Evolutionary conservation across 2,888 invertebrate genomes (phyloP).

Genomic region (Acutogordius australiensis): DNA sequence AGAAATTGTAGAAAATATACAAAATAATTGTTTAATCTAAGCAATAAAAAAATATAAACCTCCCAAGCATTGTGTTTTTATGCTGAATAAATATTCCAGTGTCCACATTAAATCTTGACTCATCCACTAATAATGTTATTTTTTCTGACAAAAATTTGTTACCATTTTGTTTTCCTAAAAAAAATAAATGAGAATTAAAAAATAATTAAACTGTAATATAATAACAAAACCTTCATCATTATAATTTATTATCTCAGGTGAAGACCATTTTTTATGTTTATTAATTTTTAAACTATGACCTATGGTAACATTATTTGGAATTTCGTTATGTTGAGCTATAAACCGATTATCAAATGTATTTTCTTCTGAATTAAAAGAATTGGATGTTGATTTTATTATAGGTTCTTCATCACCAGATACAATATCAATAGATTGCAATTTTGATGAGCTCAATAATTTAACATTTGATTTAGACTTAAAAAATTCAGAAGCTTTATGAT

Average conservation of each 20-base stretch:
- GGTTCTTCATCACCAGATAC: neutral
- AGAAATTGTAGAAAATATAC: too few species aligned
- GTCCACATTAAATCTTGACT: constrained; percentile 69
- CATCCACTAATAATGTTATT: constrained; percentile 77
- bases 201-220: too few species aligned
- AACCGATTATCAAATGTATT: too few species aligned
- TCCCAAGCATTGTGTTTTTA: constrained; percentile 92
- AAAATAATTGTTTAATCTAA: neutral
- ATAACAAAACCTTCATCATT: neutral
- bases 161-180: too few species aligned
- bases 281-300: too few species aligned
- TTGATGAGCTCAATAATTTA: too few species aligned
- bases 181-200: too few species aligned
- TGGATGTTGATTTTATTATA: neutral
- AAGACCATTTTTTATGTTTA: too few species aligned
- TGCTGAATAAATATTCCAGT: constrained; percentile 66
- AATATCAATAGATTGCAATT: too few species aligned
- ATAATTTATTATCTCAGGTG: too few species aligned
- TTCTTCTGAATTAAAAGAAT: neutral
- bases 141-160: constrained; percentile 17
- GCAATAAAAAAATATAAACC: constrained; percentile 21
- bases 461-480: neutral
- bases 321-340: too few species aligned
- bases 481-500: neutral
- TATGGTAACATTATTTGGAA: too few species aligned